phyloP scores from a whole-genome alignment of 2,113 vertebrate genomes.

The Rana temporaria region DNA sequence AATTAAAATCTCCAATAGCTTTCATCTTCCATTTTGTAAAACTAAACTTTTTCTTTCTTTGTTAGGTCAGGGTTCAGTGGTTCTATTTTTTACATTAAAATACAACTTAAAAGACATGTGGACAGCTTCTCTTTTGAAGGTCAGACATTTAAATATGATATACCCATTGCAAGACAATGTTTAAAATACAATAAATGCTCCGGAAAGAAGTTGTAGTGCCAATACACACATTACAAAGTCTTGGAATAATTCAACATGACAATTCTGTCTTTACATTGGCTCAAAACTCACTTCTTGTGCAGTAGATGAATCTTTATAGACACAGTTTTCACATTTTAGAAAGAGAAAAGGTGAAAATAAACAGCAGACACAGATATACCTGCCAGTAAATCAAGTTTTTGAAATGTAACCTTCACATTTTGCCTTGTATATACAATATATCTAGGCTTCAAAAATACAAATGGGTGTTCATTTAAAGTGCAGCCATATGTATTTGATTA shows the following conservation, averaged over 20 bases:
- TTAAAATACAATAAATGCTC: constrained; percentile 37
- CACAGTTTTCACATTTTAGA: constrained; percentile 11
- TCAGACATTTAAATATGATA: constrained; percentile 43
- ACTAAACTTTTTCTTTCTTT: neutral
- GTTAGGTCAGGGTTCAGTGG: neutral
- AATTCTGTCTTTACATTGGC: constrained; percentile 45
- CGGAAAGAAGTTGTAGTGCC: constrained; percentile 25
- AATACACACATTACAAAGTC: constrained; percentile 30
- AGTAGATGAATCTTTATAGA: constrained; percentile 32
- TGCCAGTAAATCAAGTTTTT: constrained; percentile 31
- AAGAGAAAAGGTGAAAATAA: constrained; percentile 17
- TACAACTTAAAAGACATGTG: neutral
- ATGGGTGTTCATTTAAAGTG: constrained; percentile 2
- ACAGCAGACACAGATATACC: constrained; percentile 5
- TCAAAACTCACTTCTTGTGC: constrained; percentile 14
- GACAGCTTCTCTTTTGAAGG: constrained; percentile 14
- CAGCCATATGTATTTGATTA: constrained; percentile 25
- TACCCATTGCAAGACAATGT: constrained; percentile 40
- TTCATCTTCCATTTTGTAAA: constrained; percentile 15
- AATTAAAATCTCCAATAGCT: neutral
- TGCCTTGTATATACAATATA: constrained; percentile 12
- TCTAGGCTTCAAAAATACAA: constrained; percentile 30
- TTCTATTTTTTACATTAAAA: neutral
- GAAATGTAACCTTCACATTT: constrained; percentile 34
- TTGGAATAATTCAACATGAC: constrained; percentile 46